phyloP scores from a whole-genome alignment of 1,140 invertebrate genomes.

The Paraescarpia echinospica region DNA sequence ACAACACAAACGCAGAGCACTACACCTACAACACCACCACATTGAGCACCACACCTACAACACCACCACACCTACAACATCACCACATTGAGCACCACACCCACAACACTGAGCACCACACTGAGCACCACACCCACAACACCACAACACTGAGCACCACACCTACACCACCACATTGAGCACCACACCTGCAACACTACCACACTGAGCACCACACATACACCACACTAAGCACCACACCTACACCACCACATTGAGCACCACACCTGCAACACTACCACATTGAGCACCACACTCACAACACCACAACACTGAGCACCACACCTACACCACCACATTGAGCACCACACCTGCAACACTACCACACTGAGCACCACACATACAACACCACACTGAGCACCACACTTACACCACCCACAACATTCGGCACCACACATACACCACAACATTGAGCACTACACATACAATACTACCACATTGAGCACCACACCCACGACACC shows the following conservation, averaged over 20 bases:
- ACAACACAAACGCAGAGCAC: background rate
- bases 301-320: background rate
- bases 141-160: background rate
- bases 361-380: background rate
- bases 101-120: background rate
- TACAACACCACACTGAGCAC: constrained; percentile 9
- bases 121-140: background rate
- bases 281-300: background rate
- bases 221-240: background rate
- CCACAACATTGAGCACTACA: background rate
- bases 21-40: background rate
- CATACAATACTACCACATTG: too few relatives aligned
- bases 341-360: background rate
- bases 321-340: background rate
- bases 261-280: background rate
- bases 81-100: background rate
- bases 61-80: background rate
- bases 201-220: background rate
- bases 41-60: background rate
- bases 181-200: background rate
- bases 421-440: constrained; percentile 13
- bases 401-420: constrained; percentile 79
- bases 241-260: constrained; percentile 33
- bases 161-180: background rate
- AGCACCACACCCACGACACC: too few relatives aligned